Conservation (phyloP, 2,797 vertebrate species). For the Hyperoplus immaculatus region DNA sequence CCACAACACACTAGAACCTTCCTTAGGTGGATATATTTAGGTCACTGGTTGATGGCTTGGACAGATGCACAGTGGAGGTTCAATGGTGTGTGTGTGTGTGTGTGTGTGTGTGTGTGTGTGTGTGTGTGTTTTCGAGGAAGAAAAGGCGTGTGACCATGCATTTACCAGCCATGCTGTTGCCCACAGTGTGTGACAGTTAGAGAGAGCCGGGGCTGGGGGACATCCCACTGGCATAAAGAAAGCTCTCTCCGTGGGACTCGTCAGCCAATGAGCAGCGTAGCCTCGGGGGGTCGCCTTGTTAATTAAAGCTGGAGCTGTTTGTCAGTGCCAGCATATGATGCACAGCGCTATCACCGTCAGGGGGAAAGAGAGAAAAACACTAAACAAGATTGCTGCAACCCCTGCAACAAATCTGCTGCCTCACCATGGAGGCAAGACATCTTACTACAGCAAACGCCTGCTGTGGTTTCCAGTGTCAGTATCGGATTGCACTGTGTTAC, state of each 20-base stretch:
- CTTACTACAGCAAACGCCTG: constrained; percentile 49
- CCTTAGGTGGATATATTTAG: constrained; percentile 74
- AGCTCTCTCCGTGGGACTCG: constrained; percentile 71
- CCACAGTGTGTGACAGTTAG: constrained; percentile 70
- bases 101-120: not conserved
- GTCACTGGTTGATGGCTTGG: constrained; percentile 65
- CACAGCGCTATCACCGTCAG: constrained; percentile 63
- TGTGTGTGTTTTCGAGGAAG: not conserved
- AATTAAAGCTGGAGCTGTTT: constrained; percentile 82
- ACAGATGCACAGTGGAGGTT: constrained; percentile 52
- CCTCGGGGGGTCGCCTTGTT: constrained; percentile 73
- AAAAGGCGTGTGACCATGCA: constrained; percentile 51
- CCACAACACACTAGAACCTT: constrained; percentile 46
- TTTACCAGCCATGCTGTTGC: constrained; percentile 67
- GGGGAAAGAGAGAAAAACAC: constrained; percentile 61
- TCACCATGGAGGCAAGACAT: constrained; percentile 63
- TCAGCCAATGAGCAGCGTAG: constrained; percentile 67
- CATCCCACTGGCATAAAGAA: constrained; percentile 76
- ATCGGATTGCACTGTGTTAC: constrained; percentile 47
- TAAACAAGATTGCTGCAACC: constrained; percentile 66
- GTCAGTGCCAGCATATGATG: constrained; percentile 75
- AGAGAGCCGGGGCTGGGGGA: constrained; percentile 60
- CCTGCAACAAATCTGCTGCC: constrained; percentile 73
- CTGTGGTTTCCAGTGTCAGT: constrained; percentile 50
- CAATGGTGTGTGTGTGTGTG: constrained; percentile 31